Base-by-base conservation (phyloP, 1,140 invertebrate genomes). In the Nymphalis io region DNA sequence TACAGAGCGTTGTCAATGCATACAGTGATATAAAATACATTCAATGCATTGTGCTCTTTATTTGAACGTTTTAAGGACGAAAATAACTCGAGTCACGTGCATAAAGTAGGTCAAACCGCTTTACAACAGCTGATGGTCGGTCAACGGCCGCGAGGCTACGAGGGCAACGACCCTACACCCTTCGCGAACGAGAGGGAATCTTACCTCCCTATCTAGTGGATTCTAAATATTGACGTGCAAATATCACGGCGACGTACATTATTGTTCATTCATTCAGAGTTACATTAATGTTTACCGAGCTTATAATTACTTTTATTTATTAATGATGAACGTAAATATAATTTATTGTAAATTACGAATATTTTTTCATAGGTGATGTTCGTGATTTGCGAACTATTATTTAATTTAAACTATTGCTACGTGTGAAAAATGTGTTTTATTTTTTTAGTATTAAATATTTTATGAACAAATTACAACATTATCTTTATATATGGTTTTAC, bases 101-200 rank as follows among this genome's bases (percentile, higher is more conserved):
- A 16, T 58, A 39, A 68, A 68, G 57, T 68, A 68, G 65, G 65
- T 68, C 65, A 68, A 33, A 60, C 57, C 58, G 58, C 38, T 59
- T 23, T 23, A 55, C 46, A 68, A 68, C 65, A 68, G 65, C 65
- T 68, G 65, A 68, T 68, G 65, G 20, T 27, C 51, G 51, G 57
- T 60, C 65, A 60, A 51, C 58, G 65, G 42, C 65, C 65, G 42
- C 65, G 65, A 68, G 65, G 65, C 65, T 60, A 53, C 42, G 44
- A 33, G 57, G 65, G 46, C 58, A 44, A 38, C 58, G 65, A 60
- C 57, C 65, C 65, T 33, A 39, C 33, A 68, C 65, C 65, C 65
- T 68, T 68, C 65, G 38, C 55, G 44, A 68, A 68, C 59, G 65
- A 68, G 58, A 68, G 57, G 44, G 21, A 67, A 42, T 65, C 62